Conservation (phyloP, 2,888 invertebrate species). For the Drosophila lacicola region DNA sequence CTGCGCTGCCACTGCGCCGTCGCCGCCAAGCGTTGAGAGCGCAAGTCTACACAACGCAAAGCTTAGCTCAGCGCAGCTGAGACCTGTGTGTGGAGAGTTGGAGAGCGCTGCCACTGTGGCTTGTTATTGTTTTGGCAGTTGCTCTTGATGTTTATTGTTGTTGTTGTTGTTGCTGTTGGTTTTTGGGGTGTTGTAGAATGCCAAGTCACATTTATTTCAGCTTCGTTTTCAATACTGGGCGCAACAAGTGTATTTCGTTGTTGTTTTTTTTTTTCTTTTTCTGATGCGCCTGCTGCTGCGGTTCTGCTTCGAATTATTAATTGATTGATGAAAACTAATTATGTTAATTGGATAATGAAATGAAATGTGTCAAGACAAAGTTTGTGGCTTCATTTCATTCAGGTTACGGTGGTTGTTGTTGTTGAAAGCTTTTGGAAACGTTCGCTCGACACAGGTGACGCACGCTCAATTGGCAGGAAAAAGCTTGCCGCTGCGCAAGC, state of each 20-base stretch:
- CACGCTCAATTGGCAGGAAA: conserved; percentile 50
- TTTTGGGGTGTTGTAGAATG: conserved; percentile 65
- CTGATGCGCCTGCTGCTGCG: conserved; percentile 64
- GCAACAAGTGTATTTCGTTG: conserved; percentile 76
- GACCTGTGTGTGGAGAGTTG: conserved; percentile 66
- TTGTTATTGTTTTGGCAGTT: conserved; percentile 27
- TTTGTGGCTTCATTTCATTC: conserved; percentile 48
- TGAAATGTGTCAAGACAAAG: conserved; percentile 68
- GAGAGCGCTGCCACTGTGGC: conserved; percentile 39
- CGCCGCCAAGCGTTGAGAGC: conserved; percentile 29
- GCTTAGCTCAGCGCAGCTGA: conserved; percentile 71
- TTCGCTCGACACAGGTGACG: conserved; percentile 29
- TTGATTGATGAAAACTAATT: conserved; percentile 80
- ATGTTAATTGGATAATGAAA: conserved; percentile 79
- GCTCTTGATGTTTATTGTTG: conserved; percentile 20
- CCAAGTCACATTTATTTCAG: conserved; percentile 69
- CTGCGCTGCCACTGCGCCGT: conserved; percentile 46
- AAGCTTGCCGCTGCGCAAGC: conserved; percentile 52
- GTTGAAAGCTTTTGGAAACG: conserved; percentile 24
- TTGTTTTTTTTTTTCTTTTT: conserved; percentile 17
- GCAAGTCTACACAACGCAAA: conserved; percentile 69
- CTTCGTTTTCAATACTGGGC: conserved; percentile 72
- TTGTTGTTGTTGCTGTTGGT: conserved; percentile 17
- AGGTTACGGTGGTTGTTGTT: conserved; percentile 21
- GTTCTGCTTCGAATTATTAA: conserved; percentile 68